Evolutionary conservation across 2,113 vertebrate genomes (phyloP).

Genomic region (Chroicocephalus ridibundus): DNA sequence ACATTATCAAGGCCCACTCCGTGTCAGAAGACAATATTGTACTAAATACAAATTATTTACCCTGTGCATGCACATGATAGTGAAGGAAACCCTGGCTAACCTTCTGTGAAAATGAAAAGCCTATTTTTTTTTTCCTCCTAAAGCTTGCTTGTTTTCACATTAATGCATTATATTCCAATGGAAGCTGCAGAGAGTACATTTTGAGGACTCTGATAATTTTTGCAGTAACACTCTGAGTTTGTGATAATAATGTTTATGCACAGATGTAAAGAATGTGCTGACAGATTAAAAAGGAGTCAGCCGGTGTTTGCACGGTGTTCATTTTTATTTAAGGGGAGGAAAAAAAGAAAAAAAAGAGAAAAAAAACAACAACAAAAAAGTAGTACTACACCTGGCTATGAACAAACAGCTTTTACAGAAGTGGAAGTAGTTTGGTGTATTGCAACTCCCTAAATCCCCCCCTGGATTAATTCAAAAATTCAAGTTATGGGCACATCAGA

Average conservation of each 20-base stretch:
- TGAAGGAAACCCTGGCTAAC: constrained; percentile 17
- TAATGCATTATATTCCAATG: constrained; percentile 2
- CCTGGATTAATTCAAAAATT: constrained; percentile 51
- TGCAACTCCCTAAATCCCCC: constrained; percentile 9
- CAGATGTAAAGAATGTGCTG: constrained; percentile 78
- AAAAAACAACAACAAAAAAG: not conserved
- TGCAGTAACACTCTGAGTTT: constrained; percentile 69
- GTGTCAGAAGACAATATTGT: constrained; percentile 35
- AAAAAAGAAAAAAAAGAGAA: rapidly evolving
- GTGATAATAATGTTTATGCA: constrained; percentile 76
- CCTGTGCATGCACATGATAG: not conserved
- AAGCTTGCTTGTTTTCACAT: constrained; percentile 55
- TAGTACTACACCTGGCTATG: constrained; percentile 55
- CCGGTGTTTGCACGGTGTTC: constrained; percentile 42
- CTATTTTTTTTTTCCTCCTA: not conserved
- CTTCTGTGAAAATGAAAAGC: constrained; percentile 30
- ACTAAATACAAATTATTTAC: constrained; percentile 59
- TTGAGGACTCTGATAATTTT: constrained; percentile 69
- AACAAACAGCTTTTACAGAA: constrained; percentile 57
- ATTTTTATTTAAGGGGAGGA: constrained; percentile 53
- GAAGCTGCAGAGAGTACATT: constrained; percentile 49
- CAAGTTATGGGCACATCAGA: constrained; percentile 27
- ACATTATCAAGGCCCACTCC: constrained; percentile 25
- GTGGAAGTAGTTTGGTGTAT: constrained; percentile 35
- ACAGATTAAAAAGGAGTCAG: constrained; percentile 74